A percentile compares a stretch with the other conserved stretches of the same genome.
Evolutionary conservation across 2,888 invertebrate genomes (phyloP).

Genomic region (Sphaeridia pumilis): DNA sequence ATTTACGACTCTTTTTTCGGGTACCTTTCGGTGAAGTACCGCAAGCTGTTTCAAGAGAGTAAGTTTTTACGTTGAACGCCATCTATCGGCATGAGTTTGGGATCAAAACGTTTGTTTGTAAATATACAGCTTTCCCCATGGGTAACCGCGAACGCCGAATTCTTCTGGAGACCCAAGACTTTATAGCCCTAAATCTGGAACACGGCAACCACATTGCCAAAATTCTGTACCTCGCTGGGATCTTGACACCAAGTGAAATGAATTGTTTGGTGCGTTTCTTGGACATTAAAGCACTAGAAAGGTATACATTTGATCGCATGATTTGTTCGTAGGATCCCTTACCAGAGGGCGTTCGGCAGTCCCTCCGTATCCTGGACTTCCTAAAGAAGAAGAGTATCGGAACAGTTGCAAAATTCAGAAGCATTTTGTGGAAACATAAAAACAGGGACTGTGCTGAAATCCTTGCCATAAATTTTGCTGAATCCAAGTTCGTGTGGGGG

Average conservation of each 20-base stretch:
- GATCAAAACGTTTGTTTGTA: too few relatives aligned
- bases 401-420: not conserved
- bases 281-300: too few relatives aligned
- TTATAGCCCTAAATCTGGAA: constrained; percentile 5
- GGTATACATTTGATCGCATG: not conserved
- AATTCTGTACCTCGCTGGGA: not conserved
- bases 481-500: not conserved
- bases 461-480: constrained; percentile 1
- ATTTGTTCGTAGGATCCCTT: not conserved
- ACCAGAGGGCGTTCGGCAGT: not conserved
- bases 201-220: not conserved
- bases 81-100: too few relatives aligned
- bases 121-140: constrained; percentile 10
- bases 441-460: constrained; percentile 11
- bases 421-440: constrained; percentile 4
- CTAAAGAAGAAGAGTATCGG: constrained; percentile 6
- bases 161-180: constrained; percentile 9
- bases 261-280: constrained; percentile 11
- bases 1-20: not conserved
- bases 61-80: too few relatives aligned
- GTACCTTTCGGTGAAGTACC: not conserved
- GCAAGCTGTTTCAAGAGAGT: not conserved
- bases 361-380: constrained; percentile 2
- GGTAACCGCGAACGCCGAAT: constrained; percentile 2
- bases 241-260: not conserved